Base-by-base conservation (phyloP, 2,797 vertebrate genomes). In the Cuniculus paca region DNA sequence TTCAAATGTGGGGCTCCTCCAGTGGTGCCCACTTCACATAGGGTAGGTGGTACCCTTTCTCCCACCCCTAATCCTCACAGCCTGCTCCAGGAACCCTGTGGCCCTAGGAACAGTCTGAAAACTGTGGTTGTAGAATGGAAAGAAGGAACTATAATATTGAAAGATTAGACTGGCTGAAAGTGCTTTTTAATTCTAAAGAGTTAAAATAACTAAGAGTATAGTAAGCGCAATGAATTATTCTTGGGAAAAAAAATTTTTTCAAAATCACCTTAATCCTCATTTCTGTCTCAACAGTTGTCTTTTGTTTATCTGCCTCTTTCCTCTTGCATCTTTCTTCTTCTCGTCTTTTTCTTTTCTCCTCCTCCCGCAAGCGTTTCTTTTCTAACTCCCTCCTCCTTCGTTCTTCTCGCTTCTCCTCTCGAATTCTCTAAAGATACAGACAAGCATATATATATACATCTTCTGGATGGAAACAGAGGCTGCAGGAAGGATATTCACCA, bases 351-450 rank as follows among this genome's bases (percentile, higher is more conserved):
- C 99, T 99, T 97, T 99, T 99, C 96, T 99, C 99, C 95, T 99
- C 99, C 97, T 99, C 99, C 85, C 99, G 98, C 92, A 99, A 98
- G 0, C 99, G 99, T 92, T 99, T 99, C 98, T 99, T 99, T 95
- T 99, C 99, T 48, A 99, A 95, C 93, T 99, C 99, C 84, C 99
- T 98, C 56, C 99, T 98, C 54, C 99, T 99, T 82, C 99, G 98
- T 97, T 99, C 99, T 98, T 99, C 99, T 95, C 99, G 98, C 96
- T 99, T 99, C 97, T 99, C 99, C 98, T 99, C 99, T 97, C 99
- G 98, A 98, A 99, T 99, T 98, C 99, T 99, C 99, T 99, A 98
- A 92, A 95, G 92, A 90, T 16, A 72, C 42, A 92, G 95, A 94
- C 95, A 39, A 10, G 11, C 5, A n/a, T 68, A 91, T 95, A 88